A percentile compares a stretch with the other conserved stretches of the same genome.
Conservation (phyloP, 2,113 vertebrate genomes). For the Brachionichthys hirsutus region DNA sequence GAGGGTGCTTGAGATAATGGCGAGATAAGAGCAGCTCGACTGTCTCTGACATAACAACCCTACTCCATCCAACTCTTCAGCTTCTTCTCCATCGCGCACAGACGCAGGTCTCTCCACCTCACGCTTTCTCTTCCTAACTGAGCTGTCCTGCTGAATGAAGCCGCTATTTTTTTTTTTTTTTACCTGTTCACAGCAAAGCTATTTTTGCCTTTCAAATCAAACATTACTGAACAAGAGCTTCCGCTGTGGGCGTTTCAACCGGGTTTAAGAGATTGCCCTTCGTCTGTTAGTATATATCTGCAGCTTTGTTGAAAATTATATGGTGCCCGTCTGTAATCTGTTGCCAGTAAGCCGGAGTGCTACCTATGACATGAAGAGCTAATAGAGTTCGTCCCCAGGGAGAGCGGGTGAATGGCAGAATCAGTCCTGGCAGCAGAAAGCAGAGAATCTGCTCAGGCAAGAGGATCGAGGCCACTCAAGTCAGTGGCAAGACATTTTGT, state of each 20-base stretch:
- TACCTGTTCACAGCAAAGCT: constrained; percentile 29
- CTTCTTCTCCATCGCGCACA: constrained; percentile 55
- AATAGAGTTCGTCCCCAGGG: constrained; percentile 27
- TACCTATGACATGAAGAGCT: constrained; percentile 41
- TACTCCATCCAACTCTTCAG: constrained; percentile 69
- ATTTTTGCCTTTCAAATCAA: constrained; percentile 56
- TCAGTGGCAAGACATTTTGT: constrained; percentile 55
- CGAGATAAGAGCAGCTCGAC: constrained; percentile 78
- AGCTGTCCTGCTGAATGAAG: constrained; percentile 50
- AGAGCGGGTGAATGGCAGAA: constrained; percentile 23
- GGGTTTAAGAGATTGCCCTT: constrained; percentile 35
- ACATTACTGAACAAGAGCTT: constrained; percentile 36
- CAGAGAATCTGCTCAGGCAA: constrained; percentile 34
- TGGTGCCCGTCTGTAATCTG: constrained; percentile 29
- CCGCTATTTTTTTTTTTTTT: constrained; percentile 18
- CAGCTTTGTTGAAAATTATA: constrained; percentile 30
- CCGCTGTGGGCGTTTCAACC: constrained; percentile 35
- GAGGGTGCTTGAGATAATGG: constrained; percentile 80
- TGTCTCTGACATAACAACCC: constrained; percentile 78
- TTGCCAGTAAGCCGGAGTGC: constrained; percentile 30
- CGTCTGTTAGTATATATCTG: constrained; percentile 17
- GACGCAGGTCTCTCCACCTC: constrained; percentile 35
- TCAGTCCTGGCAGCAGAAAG: constrained; percentile 28
- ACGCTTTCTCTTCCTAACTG: constrained; percentile 54
- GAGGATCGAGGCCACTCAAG: constrained; percentile 38